Base-by-base conservation (phyloP, 2,888 invertebrate genomes). In the Lithophane socia region DNA sequence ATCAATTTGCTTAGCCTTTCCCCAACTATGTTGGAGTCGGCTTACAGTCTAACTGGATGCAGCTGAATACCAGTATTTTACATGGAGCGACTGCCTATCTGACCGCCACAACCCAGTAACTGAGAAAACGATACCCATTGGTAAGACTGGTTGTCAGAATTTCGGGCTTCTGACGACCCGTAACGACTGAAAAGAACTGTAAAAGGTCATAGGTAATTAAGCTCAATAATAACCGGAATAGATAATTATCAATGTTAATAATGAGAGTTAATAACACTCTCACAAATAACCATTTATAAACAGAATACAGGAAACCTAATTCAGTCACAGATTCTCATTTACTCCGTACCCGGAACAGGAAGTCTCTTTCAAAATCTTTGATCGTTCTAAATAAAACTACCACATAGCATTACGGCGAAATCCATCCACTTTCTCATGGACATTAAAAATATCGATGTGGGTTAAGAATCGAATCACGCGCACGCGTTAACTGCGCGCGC, bases 401-500 rank as follows among this genome's bases (percentile, higher is more conserved):
- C 18, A 74, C 54, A 54, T 63, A 71, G 24, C 68, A 65, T 58
- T 80, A 83, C 85, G 52, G 67, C 54, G 79, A 86, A 84, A 84
- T 73, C 65, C 77, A 79, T 76, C 80, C 75, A 81, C 79, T 82
- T 87, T 85, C 83, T 82, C 80, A 77, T 76, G 75, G 74, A 80
- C 77, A 86, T 90, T 83, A 86, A 83, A 80, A 80, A 82, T 82
- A 83, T 83, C 80, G 72, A 86, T 87, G 87, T 87, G 83, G 88
- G 86, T 88, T 87, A 87, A 83, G 87, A 91, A 86, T 73, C 90
- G 79, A 85, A 86, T 86, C 91, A 91, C 89, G 89, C 89, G 86
- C 90, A 84, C 79, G 82, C 81, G 74, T 80, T 80, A 73, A 86
- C 72, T 82, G 87, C 87, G 88, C 83, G 72, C 66, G 75, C 83